Evolutionary conservation across 2,888 invertebrate species (phyloP), one percentile per base, ranked within the genome.

Genomic region (Sceliomorpha sp.): DNA sequence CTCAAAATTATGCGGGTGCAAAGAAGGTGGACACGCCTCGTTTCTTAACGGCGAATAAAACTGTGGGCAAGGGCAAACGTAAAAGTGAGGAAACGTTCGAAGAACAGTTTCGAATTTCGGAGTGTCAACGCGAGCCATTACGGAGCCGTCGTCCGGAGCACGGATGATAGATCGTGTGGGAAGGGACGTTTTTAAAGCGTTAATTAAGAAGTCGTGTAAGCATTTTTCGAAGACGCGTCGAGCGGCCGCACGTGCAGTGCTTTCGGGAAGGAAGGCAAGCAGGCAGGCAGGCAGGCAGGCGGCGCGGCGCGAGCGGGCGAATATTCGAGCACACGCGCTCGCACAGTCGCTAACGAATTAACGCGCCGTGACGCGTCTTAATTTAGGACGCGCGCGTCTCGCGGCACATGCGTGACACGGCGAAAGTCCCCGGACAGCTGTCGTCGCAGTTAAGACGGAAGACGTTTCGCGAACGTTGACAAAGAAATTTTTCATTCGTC

Each of bases 331-430:
- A 66, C 62, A 63, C 71, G 69, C 68, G 67, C 47, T 53, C 69
- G 34, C 59, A 40, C 40, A 26, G 42, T 36, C 51, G 36, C 39
- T 70, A 66, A 67, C 77, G 76, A 81, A 81, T 79, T 78, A 80
- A 78, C 77, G 73, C 74, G 68, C 68, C 69, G 71, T 75, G 75
- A 76, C 78, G 73, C 73, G 78, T 80, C 82, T 80, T 78, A 80
- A 82, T 82, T 82, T 82, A 80, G 78, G 78, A 73, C 47, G 56
- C 62, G 62, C 66, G 56, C 62, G 62, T 68, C 70, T 62, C 63
- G 67, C 60, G 60, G 53, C 67, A 51, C 62, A 45, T 55, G 63
- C 63, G 58, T 47, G 48, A 29, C 12, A 45, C 26, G 24, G 40
- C 45, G 44, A 26, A 44, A 58, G 31, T n/a, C 32, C 42, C 50